A percentile compares a stretch with the other conserved stretches of the same genome.
These are phyloP conservation scores for Drosophila diplacantha DNA, from an alignment of 2,888 invertebrate species.

Conservation along the genomic window DNA sequence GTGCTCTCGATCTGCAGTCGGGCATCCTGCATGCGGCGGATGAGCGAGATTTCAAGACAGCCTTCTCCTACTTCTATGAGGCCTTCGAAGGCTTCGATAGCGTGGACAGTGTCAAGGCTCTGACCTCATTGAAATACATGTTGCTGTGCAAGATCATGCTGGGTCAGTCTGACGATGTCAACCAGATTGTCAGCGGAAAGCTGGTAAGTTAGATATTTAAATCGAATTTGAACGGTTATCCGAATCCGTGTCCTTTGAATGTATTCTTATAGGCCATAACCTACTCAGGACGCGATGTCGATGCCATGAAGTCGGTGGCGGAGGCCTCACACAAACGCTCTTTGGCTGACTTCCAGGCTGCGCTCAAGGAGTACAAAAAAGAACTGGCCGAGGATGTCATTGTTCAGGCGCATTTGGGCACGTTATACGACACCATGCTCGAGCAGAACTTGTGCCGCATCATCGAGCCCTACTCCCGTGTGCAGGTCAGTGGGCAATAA, in stretches of 20 bases:
- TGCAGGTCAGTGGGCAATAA: constrained; percentile 81
- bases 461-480: constrained; percentile 98
- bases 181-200: constrained; percentile 96
- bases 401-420: constrained; percentile 96
- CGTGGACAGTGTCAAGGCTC: constrained; percentile 92
- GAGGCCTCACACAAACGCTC: constrained; percentile 97
- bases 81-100: constrained; percentile 99
- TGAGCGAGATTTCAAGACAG: constrained; percentile 99
- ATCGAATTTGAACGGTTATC: accelerated
- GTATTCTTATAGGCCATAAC: constrained; percentile 85
- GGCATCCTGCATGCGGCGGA: constrained; percentile 99
- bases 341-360: constrained; percentile 95
- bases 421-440: constrained; percentile 98
- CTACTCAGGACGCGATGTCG: constrained; percentile 95
- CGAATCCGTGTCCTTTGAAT: not conserved
- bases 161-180: constrained; percentile 96
- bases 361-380: constrained; percentile 89
- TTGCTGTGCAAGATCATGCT: constrained; percentile 98
- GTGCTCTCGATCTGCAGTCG: constrained; percentile 96
- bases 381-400: constrained; percentile 98
- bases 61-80: constrained; percentile 99
- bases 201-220: constrained; percentile 78
- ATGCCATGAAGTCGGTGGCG: constrained; percentile 98
- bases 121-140: constrained; percentile 99
- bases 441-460: constrained; percentile 99